Percentiles rank a stretch among this genome's conserved stretches.
These are phyloP conservation scores for Acanthurus lineatus DNA, from an alignment of 2,797 vertebrate genomes.

Conservation along the genomic window DNA sequence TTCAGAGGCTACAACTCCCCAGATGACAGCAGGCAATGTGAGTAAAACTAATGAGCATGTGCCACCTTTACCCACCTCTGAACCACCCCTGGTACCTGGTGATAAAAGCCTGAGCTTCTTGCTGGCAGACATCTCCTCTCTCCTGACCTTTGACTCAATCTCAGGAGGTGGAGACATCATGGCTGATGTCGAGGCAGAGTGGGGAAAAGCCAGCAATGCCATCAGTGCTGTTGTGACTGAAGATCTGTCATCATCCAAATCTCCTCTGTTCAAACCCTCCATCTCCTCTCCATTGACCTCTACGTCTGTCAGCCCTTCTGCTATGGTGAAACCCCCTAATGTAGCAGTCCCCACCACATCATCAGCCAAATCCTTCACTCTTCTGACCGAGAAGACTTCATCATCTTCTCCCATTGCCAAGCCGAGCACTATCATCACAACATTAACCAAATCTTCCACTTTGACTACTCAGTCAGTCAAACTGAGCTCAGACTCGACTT, in stretches of 20 bases:
- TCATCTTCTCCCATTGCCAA: conserved; percentile 52
- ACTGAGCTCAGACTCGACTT: conserved; percentile 48
- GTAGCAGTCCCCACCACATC: conserved; percentile 22
- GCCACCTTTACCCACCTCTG: conserved; percentile 81
- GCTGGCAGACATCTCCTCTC: conserved; percentile 98
- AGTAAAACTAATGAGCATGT: conserved; percentile 63
- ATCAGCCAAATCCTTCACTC: conserved; percentile 22
- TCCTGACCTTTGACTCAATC: conserved; percentile 98
- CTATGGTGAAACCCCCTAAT: conserved; percentile 52
- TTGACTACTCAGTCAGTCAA: conserved; percentile 60
- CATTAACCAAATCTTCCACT: conserved; percentile 68
- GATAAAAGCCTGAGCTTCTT: conserved; percentile 91
- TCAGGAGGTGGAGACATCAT: conserved; percentile 95
- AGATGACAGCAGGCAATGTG: conserved; percentile 42
- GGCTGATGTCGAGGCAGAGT: conserved; percentile 94
- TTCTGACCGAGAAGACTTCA: conserved; percentile 29
- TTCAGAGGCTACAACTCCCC: conserved; percentile 46
- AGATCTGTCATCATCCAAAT: conserved; percentile 53
- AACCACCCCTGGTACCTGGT: conserved; percentile 88
- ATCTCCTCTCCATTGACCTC: conserved; percentile 52
- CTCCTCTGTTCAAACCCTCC: conserved; percentile 63
- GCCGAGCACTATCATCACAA: conserved; percentile 55
- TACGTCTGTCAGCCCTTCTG: conserved; percentile 41
- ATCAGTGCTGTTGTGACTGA: conserved; percentile 72
- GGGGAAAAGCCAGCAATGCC: conserved; percentile 84